Evolutionary conservation across 1,140 invertebrate species (phyloP).

Genomic region (Uloborus diversus): DNA sequence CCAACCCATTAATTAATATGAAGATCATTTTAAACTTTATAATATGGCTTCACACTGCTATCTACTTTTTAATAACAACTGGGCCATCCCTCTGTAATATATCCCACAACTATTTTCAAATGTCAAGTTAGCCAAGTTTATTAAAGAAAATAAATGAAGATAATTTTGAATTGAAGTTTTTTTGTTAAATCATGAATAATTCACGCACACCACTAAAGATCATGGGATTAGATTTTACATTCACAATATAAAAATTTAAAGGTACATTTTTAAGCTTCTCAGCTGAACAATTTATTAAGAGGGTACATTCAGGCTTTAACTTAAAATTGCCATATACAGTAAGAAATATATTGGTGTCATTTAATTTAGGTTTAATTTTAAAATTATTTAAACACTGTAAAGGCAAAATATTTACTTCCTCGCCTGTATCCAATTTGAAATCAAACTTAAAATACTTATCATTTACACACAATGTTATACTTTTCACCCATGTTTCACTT

Average conservation of each 20-base stretch:
- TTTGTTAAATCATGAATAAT: no score
- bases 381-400: not conserved
- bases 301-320: not conserved
- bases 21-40: not conserved
- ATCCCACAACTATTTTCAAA: not conserved
- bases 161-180: no score
- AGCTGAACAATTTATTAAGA: not conserved
- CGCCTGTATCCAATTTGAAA: not conserved
- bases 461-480: not conserved
- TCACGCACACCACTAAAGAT: no score
- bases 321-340: not conserved
- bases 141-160: no score
- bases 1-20: not conserved
- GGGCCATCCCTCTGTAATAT: not conserved
- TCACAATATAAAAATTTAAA: not conserved
- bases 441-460: not conserved
- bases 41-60: not conserved
- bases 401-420: not conserved
- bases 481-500: slow-evolving; percentile 3
- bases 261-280: slow-evolving; percentile 3
- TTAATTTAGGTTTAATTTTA: not conserved
- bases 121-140: not conserved
- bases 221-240: not conserved
- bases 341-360: not conserved
- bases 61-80: not conserved